Conservation (phyloP, 2,888 invertebrate genomes). For the Tupiocoris notatus region DNA sequence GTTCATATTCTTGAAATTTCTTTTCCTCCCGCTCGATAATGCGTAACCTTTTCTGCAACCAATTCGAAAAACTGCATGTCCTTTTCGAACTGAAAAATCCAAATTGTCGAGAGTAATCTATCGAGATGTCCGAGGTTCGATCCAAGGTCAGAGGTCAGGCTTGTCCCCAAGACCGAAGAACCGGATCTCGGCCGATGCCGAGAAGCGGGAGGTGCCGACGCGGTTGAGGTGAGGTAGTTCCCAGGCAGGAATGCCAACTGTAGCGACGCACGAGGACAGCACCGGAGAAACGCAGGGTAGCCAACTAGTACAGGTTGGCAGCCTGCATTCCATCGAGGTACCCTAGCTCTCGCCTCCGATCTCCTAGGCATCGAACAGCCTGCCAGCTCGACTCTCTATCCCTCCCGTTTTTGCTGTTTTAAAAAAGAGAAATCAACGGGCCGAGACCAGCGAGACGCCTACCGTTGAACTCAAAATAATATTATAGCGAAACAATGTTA, state of each 20-base stretch:
- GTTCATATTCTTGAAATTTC: too few species aligned
- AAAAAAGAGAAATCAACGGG: slow-evolving; percentile 22
- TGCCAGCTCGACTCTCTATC: slow-evolving; percentile 4
- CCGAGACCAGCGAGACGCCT: background rate
- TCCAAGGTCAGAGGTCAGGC: slow-evolving; percentile 35
- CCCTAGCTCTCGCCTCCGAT: slow-evolving; percentile 10
- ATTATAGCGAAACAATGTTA: too few species aligned
- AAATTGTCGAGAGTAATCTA: background rate
- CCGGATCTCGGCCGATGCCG: slow-evolving; percentile 31
- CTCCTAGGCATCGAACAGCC: background rate
- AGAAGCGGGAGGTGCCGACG: background rate
- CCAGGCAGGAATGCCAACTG: slow-evolving; percentile 15
- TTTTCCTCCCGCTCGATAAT: too few species aligned
- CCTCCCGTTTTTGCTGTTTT: slow-evolving; percentile 18
- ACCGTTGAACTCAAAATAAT: background rate
- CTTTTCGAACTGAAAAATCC: background rate
- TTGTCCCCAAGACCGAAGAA: slow-evolving; percentile 9
- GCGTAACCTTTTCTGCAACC: too few species aligned
- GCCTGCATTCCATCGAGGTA: slow-evolving; percentile 4
- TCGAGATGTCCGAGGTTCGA: background rate
- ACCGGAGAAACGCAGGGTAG: background rate
- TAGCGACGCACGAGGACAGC: background rate
- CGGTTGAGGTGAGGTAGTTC: background rate
- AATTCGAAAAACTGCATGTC: too few species aligned
- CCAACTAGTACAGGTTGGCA: background rate